A percentile compares a stretch with the other conserved stretches of the same genome.
These are phyloP conservation scores for Patella vulgata DNA, from an alignment of 1,140 invertebrate genomes.

Conservation along the genomic window DNA sequence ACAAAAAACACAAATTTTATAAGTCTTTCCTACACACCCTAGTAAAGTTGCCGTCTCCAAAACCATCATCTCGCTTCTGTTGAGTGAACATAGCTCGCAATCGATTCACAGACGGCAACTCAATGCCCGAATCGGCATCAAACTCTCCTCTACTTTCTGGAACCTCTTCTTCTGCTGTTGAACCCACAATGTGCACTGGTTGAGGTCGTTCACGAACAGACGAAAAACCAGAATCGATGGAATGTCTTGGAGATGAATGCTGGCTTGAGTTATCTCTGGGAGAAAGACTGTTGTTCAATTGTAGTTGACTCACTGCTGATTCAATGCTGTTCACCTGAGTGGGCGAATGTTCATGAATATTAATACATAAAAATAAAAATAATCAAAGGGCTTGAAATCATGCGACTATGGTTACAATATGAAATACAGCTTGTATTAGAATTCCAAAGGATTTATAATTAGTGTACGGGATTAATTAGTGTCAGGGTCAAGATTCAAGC, in stretches of 20 bases:
- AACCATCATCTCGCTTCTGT: constrained; percentile 27
- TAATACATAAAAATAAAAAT: no score
- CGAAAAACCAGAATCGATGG: constrained; percentile 40
- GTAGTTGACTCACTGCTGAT: constrained; percentile 18
- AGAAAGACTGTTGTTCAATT: constrained; percentile 11
- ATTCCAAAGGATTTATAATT: no score
- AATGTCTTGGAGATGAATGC: constrained; percentile 33
- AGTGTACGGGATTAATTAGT: no score
- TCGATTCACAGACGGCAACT: constrained; percentile 58
- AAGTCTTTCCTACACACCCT: constrained; percentile 14
- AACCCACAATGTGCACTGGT: constrained; percentile 37
- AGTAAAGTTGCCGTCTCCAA: constrained; percentile 13
- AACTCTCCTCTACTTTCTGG: constrained; percentile 56
- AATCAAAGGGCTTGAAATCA: no score
- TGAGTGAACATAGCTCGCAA: constrained; percentile 49
- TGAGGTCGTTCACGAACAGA: constrained; percentile 25
- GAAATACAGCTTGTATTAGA: no score
- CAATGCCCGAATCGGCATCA: constrained; percentile 48
- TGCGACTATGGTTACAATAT: no score
- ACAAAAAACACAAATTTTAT: no score
- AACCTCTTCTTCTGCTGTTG: constrained; percentile 45
- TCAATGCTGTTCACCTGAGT: constrained; percentile 28
- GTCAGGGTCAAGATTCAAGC: no score
- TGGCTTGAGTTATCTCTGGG: constrained; percentile 26
- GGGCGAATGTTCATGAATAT: no score